A percentile compares a stretch with the other conserved stretches of the same genome.
Conservation (phyloP, 2,113 vertebrate genomes). For the Anoura caudifer region DNA sequence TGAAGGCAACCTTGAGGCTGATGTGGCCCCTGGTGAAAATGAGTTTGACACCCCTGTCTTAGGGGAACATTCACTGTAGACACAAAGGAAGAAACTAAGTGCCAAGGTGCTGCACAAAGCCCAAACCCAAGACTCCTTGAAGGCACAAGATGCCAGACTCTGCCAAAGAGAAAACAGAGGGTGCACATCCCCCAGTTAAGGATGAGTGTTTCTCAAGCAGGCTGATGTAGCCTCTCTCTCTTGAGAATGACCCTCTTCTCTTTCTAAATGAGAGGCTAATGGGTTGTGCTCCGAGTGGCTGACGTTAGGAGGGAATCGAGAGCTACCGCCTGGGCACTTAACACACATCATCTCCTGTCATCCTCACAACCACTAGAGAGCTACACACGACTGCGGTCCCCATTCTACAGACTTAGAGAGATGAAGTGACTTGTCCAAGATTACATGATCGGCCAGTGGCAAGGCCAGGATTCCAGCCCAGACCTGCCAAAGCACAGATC, state of each 20-base stretch:
- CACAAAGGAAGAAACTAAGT: not conserved
- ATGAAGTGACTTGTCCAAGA: not conserved
- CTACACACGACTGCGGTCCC: accelerated
- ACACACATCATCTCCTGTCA: not conserved
- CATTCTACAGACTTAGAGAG: not conserved
- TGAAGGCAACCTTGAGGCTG: no score
- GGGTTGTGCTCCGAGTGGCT: not conserved
- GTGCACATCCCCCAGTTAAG: not conserved
- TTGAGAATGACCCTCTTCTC: not conserved
- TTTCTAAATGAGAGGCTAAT: not conserved
- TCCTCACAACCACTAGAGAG: not conserved
- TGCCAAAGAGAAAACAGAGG: not conserved
- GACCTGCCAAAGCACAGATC: not conserved
- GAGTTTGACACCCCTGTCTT: not conserved
- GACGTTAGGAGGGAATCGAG: not conserved
- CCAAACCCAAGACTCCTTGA: not conserved
- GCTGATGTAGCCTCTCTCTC: not conserved
- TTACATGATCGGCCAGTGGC: not conserved
- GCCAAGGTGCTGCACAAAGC: not conserved
- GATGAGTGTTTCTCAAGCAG: not conserved
- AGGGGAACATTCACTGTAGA: not conserved
- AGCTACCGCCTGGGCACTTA: not conserved
- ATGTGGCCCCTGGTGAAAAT: no score
- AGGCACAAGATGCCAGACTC: not conserved
- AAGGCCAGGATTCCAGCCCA: not conserved